phyloP scores from a whole-genome alignment of 2,113 vertebrate species.

The Speoplatyrhinus poulsoni region DNA sequence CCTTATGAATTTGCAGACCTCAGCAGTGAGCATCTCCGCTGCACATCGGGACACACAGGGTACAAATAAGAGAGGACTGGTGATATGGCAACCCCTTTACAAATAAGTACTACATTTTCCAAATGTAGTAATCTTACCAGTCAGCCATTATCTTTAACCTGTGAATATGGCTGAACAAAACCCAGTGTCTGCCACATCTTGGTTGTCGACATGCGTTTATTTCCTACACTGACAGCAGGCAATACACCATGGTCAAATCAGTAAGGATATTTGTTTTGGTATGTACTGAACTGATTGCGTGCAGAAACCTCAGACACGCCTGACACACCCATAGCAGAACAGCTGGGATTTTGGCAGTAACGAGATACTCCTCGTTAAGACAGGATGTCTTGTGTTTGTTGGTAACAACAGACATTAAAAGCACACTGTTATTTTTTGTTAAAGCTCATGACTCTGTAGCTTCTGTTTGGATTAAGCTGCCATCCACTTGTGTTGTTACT shows the following conservation, averaged over 20 bases:
- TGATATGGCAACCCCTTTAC: too few species aligned
- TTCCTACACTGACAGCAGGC: not conserved
- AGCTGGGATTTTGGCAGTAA: not conserved
- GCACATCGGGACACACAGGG: not conserved
- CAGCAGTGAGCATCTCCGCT: not conserved
- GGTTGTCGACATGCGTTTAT: not conserved
- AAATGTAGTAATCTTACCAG: not conserved
- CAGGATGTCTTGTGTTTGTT: too few species aligned
- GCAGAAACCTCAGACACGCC: not conserved
- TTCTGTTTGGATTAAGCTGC: too few species aligned
- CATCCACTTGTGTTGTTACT: too few species aligned
- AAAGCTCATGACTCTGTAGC: too few species aligned
- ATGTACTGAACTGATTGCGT: not conserved
- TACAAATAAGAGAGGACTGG: too few species aligned
- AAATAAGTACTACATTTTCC: not conserved
- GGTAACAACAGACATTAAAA: too few species aligned
- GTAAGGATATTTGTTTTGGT: not conserved
- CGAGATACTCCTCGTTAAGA: too few species aligned
- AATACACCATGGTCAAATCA: not conserved
- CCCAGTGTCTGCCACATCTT: not conserved
- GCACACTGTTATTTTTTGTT: too few species aligned
- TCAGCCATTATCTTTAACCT: not conserved
- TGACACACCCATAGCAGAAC: not conserved
- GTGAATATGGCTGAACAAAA: not conserved
- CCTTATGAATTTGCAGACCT: conserved; percentile 7